Evolutionary conservation across 2,113 vertebrate species (phyloP), one percentile per base, ranked within the genome.

Genomic region (Nothocercus nigrocapillus): DNA sequence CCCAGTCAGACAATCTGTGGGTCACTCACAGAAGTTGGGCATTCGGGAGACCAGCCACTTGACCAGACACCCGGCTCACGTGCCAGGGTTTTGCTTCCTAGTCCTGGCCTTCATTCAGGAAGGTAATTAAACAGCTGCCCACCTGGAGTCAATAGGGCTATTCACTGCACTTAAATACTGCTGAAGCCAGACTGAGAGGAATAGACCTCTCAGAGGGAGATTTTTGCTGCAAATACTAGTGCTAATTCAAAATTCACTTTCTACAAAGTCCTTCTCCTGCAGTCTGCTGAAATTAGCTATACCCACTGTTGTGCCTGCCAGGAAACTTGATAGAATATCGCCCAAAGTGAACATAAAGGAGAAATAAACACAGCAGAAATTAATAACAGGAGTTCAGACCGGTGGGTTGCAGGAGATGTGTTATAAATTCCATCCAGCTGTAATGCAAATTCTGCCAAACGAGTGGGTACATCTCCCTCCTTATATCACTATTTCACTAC

Each of bases 361-460:
- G 95, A 91, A 93, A 96, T 93, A 96, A 96, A 97, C 96, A 96
- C 94, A 92, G 90, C 64, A 93, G 92, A 97, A 97, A 96, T 96
- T 96, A 97, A 93, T 94, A 95, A 96, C 93, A 76, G 90, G 90
- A 95, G 90, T 93, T 95, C 94, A 94, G 88, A 79, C 61, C 90
- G 94, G 86, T 96, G 90, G 93, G 94, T 94, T 96, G 93, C 70
- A 73, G 77, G 83, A 93, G 93, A 94, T 42, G 88, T 87, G 95
- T 89, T 96, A 90, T 94, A 95, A 96, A 96, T 96, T 96, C 93
- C 88, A 95, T 84, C 90, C 94, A 96, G 96, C 94, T 96, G 95
- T 96, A 96, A 96, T 82, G 77, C 92, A 96, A 96, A 94, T 92
- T 94, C 85, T 96, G 92, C 95, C 94, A 96, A 93, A 95, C 83